Evolutionary conservation across 2,888 invertebrate genomes (phyloP).

Genomic region (Rotaria macrura): DNA sequence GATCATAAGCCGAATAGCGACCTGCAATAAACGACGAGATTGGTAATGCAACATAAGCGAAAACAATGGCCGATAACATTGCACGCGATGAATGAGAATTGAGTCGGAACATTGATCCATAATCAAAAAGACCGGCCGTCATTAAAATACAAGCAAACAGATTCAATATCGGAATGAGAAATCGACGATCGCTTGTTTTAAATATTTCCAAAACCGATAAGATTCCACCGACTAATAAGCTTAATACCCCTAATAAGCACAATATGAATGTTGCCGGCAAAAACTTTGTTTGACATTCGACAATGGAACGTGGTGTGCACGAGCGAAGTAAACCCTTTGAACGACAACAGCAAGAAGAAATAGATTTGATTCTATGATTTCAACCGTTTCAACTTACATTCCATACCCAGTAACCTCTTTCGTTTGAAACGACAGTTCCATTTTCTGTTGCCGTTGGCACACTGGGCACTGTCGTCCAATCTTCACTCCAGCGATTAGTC

Average conservation of each 20-base stretch:
- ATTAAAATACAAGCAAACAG: background rate
- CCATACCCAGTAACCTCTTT: background rate
- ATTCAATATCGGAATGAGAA: background rate
- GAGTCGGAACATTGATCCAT: background rate
- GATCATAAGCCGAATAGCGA: background rate
- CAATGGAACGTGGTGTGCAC: background rate
- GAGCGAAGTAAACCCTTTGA: background rate
- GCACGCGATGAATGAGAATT: background rate
- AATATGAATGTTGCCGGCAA: background rate
- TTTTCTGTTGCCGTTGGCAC: background rate
- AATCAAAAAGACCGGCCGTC: background rate
- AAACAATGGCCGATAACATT: background rate
- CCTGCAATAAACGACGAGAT: background rate
- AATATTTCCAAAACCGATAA: background rate
- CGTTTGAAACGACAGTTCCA: background rate
- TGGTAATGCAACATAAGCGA: background rate
- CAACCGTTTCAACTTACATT: background rate
- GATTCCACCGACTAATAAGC: background rate
- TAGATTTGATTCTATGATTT: background rate
- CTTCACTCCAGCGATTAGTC: background rate
- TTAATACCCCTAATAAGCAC: background rate
- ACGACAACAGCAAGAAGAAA: background rate
- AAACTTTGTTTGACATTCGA: background rate
- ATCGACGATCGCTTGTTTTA: background rate
- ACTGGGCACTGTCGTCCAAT: background rate